Evolutionary conservation across 2,113 vertebrate genomes (phyloP), one percentile per base, ranked within the genome.

Genomic region (Acanthisitta chloris): DNA sequence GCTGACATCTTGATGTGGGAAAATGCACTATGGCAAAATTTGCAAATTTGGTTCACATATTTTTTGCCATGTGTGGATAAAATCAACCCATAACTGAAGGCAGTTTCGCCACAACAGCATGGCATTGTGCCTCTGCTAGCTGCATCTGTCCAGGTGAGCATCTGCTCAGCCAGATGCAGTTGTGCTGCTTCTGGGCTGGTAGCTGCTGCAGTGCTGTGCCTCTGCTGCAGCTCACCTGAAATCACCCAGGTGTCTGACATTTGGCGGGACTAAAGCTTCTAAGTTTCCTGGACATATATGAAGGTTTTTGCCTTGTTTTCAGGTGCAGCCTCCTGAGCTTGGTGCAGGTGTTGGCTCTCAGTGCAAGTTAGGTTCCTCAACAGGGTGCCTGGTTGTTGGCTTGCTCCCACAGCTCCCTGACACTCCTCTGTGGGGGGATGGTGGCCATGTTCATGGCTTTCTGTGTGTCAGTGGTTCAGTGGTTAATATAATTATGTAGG

Each of bases 11-110:
- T 77, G 73, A 20, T 52, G 34, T 45, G 31, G 74, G 8, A 65
- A 34, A 49, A 6, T 0, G 0, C 0, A 2, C 17, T 13, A 17
- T 0, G 1, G 48, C 49, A 67, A 51, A 58, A 74, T 28, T 43
- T 19, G 46, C 51, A 40, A 42, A 11, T 33, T 23, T 31, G 48
- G 8, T 71, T 64, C 1, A 0, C 0, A 0, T 62, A 5, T 5
- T 72, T 92, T 74, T 84, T n/a, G 42, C 46, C 46, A 10, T 15
- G 7, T 20, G 28, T 57, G 45, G 31, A 17, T 61, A 26, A 61
- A 77, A 58, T 51, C 58, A 74, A 34, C 17, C 4, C 25, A 25
- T 65, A 82, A 40, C 14, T n/a, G 26, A 33, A 71, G 48, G 40
- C 42, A 48, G 9, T n/a, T 84, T 67, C 64, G 29, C 52, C 4